phyloP scores from a whole-genome alignment of 2,113 vertebrate species.

The Prietella phreatophila region DNA sequence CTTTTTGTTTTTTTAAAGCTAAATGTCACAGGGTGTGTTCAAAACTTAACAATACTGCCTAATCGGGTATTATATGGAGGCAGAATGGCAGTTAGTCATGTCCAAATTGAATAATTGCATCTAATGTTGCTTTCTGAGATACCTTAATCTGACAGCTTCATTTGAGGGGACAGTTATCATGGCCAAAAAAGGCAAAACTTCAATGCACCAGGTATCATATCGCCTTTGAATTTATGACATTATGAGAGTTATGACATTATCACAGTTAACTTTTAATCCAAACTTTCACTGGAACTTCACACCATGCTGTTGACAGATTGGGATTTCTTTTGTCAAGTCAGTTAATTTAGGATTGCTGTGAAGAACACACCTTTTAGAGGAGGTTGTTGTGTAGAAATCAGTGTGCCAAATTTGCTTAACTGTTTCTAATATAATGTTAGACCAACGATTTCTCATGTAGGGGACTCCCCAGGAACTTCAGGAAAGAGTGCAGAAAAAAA shows the following conservation, averaged over 20 bases:
- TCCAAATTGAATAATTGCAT: background rate
- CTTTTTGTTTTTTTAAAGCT: slow-evolving; percentile 18
- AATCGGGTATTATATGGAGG: background rate
- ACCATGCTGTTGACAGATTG: background rate
- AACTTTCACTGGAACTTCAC: background rate
- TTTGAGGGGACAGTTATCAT: background rate
- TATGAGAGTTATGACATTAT: background rate
- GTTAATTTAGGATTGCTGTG: background rate
- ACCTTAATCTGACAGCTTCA: background rate
- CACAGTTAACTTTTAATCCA: background rate
- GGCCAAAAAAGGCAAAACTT: background rate
- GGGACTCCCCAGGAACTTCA: background rate
- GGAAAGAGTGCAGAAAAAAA: background rate
- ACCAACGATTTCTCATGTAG: background rate
- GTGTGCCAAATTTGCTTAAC: background rate
- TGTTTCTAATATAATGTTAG: background rate
- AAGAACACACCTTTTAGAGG: background rate
- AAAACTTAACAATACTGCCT: background rate
- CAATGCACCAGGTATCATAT: background rate
- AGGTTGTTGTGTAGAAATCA: background rate
- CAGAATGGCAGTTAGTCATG: background rate
- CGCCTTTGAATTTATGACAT: background rate
- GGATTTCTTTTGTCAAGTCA: background rate
- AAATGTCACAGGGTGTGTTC: background rate
- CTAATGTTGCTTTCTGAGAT: background rate